Base-by-base conservation (phyloP, 1,140 invertebrate genomes). In the Brachionus angularis region DNA sequence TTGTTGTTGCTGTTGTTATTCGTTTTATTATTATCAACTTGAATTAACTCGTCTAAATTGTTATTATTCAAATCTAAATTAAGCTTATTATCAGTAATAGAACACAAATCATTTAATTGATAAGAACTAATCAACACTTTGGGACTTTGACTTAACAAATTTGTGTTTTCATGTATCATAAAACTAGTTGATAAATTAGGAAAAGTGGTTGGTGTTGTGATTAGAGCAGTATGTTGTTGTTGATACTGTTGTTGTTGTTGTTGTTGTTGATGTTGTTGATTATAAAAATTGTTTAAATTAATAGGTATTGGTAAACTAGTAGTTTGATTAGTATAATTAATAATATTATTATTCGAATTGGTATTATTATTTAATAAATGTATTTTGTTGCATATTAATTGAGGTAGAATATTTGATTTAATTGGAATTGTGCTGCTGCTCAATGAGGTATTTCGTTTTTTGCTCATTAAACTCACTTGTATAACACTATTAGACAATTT, bases 391-490 rank as follows among this genome's bases (percentile, higher is more conserved):
- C n/a, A n/a, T n/a, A n/a, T n/a, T n/a, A n/a, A n/a, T n/a, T n/a
- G n/a, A n/a, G n/a, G n/a, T n/a, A n/a, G n/a, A n/a, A n/a, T n/a
- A n/a, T n/a, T n/a, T n/a, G n/a, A n/a, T n/a, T 58, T 34, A 14
- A 58, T 58, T 36, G 53, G 53, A 39, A 58, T 58, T 16, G 53
- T n/a, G n/a, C n/a, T n/a, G n/a, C n/a, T n/a, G n/a, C n/a, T n/a
- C n/a, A n/a, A n/a, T n/a, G n/a, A n/a, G n/a, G n/a, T n/a, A n/a
- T n/a, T n/a, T n/a, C n/a, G n/a, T n/a, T n/a, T n/a, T n/a, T n/a
- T n/a, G n/a, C n/a, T n/a, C n/a, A n/a, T n/a, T n/a, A n/a, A n/a
- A n/a, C n/a, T n/a, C n/a, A n/a, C n/a, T n/a, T n/a, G n/a, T n/a
- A n/a, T n/a, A n/a, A n/a, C n/a, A n/a, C n/a, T n/a, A n/a, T n/a